phyloP scores from a whole-genome alignment of 1,140 invertebrate genomes.

The Danaus melanippus region DNA sequence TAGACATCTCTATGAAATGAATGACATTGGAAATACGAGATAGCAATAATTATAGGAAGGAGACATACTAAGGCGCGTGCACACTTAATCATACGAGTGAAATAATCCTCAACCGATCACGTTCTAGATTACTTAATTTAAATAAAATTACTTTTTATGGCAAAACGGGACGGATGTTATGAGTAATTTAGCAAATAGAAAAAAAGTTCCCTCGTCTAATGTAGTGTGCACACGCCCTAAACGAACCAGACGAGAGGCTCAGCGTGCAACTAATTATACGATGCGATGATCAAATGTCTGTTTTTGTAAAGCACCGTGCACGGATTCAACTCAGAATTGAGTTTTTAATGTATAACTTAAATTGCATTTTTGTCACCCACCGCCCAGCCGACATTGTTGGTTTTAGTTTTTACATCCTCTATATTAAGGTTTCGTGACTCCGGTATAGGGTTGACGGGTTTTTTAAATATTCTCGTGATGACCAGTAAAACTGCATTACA shows the following conservation, averaged over 20 bases:
- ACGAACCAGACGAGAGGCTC: slow-evolving; percentile 15
- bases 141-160: too few species aligned
- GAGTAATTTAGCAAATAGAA: not conserved
- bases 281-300: slow-evolving; percentile 36
- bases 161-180: not conserved
- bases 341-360: slow-evolving; percentile 57
- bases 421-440: slow-evolving; percentile 6
- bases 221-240: slow-evolving; percentile 8
- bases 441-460: too few species aligned
- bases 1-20: slow-evolving; percentile 44
- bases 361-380: slow-evolving; percentile 65
- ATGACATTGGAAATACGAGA: slow-evolving; percentile 33
- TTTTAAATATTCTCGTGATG: too few species aligned
- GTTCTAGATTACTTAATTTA: too few species aligned
- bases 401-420: slow-evolving; percentile 13
- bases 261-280: slow-evolving; percentile 60
- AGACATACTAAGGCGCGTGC: too few species aligned
- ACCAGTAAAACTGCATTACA: too few species aligned
- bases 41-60: slow-evolving; percentile 18
- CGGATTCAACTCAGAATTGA: slow-evolving; percentile 43
- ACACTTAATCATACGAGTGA: too few species aligned
- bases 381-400: slow-evolving; percentile 17
- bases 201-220: not conserved
- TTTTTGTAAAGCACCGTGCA: slow-evolving; percentile 39
- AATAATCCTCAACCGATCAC: too few species aligned